Base-by-base conservation (phyloP, 2,113 vertebrate genomes). In the Apaloderma vittatum region DNA sequence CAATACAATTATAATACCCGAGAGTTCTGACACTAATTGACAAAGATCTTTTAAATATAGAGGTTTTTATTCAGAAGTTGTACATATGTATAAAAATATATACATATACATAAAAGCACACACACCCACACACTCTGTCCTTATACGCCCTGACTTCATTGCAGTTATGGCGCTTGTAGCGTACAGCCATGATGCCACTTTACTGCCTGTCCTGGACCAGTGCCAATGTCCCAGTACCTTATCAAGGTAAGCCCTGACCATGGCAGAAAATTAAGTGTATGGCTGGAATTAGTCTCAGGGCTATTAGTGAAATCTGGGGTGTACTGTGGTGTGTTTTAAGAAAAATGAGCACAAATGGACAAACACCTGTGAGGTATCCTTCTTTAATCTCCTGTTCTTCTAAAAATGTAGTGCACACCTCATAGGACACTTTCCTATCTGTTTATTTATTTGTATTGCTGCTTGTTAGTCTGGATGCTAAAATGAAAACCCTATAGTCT, bases 41-140 rank as follows among this genome's bases (percentile, higher is more conserved):
- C 6, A 78, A 68, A 67, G 0, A 6, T 14, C 40, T 79, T 74
- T 67, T 57, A 43, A 23, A 74, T 27, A 2, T 58, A 54, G 15
- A 49, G 0, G 1, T 0, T 3, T 82, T 93, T 68, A 45, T 26
- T 61, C 18, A 49, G 21, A 68, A 48, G 2, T 48, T 45, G 0
- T 27, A 3, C 9, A 0, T 34, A 6, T 26, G 16, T 5, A 11
- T 7, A 18, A 8, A 63, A 23, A 12, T 51, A 52, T 36, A 36
- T 27, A 6, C 7, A 30, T n/a, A n/a, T n/a, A n/a, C n/a, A n/a
- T n/a, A n/a, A n/a, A n/a, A n/a, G n/a, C 16, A n/a, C 19, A 46
- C 3, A 54, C 6, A 57, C 32, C 63, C 30, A 55, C n/a, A 54
- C 9, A 29, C 2, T 6, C 14, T 78, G 9, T 27, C 10, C 15